These are phyloP conservation scores for Steinernema feltiae DNA, from an alignment of 1,140 invertebrate species.

Conservation along the genomic window DNA sequence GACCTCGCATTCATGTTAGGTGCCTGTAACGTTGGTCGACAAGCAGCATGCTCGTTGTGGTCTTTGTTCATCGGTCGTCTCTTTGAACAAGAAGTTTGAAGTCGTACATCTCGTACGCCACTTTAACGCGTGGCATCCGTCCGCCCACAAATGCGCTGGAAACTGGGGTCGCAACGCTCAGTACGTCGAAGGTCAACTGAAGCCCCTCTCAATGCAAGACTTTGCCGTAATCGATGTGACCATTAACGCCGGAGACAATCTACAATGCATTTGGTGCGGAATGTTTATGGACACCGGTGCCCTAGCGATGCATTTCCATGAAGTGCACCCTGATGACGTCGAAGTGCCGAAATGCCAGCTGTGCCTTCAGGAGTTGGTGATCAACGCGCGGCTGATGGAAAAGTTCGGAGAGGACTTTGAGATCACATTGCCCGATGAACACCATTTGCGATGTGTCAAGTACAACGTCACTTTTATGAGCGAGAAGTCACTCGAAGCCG, in stretches of 20 bases:
- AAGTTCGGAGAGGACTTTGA: slow-evolving; percentile 55
- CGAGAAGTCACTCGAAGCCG: slow-evolving; percentile 44
- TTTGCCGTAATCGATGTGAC: slow-evolving; percentile 54
- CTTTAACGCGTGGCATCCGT: slow-evolving; percentile 56
- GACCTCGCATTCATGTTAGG: slow-evolving; percentile 25
- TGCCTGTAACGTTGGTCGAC: slow-evolving; percentile 53
- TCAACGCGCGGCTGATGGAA: slow-evolving; percentile 52
- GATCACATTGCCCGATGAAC: slow-evolving; percentile 52
- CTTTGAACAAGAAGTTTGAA: slow-evolving; percentile 57
- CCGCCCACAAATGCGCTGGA: slow-evolving; percentile 53
- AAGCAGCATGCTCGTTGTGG: slow-evolving; percentile 56
- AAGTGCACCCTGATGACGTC: slow-evolving; percentile 55
- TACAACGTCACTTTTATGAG: slow-evolving; percentile 38
- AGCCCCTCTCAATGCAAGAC: slow-evolving; percentile 30
- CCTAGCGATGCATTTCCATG: slow-evolving; percentile 54
- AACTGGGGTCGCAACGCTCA: slow-evolving; percentile 41
- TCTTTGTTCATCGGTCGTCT: slow-evolving; percentile 50
- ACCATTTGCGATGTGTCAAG: slow-evolving; percentile 42
- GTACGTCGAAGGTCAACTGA: slow-evolving; percentile 16
- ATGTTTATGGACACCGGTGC: slow-evolving; percentile 52
- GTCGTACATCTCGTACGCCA: slow-evolving; percentile 55
- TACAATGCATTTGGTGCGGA: slow-evolving; percentile 58
- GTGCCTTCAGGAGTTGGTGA: slow-evolving; percentile 53
- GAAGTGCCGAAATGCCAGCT: slow-evolving; percentile 56
- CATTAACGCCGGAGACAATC: slow-evolving; percentile 46